phyloP scores from a whole-genome alignment of 2,888 invertebrate genomes.

The Cerceris ruficornis region DNA sequence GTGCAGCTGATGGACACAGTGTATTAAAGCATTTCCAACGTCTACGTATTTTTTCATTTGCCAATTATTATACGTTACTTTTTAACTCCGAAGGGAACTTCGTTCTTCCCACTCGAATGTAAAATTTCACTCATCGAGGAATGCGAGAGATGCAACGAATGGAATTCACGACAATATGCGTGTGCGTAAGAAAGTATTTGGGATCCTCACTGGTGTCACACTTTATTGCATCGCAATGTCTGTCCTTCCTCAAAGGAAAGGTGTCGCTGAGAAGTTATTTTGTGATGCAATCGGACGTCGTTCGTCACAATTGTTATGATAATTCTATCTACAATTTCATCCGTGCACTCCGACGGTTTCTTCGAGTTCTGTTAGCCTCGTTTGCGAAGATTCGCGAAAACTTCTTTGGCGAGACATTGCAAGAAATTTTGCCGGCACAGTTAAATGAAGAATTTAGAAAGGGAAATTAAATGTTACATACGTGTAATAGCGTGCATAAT shows the following conservation, averaged over 20 bases:
- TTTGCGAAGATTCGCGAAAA: conserved; percentile 24
- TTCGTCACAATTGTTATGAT: conserved; percentile 52
- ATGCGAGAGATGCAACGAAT: conserved; percentile 16
- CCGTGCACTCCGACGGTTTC: conserved; percentile 21
- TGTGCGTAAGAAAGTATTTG: conserved; percentile 41
- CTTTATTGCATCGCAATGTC: conserved; percentile 40
- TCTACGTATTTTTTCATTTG: not conserved
- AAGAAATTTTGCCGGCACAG: no score
- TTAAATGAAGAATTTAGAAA: no score
- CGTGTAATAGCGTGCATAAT: no score
- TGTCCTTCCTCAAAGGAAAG: conserved; percentile 51
- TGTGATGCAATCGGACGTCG: conserved; percentile 48
- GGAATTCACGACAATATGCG: conserved; percentile 19
- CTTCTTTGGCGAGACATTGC: no score
- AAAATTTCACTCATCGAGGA: not conserved
- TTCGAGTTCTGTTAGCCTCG: conserved; percentile 40
- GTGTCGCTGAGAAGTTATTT: conserved; percentile 43
- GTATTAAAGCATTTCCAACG: not conserved
- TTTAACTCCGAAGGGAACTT: no score
- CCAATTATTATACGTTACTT: not conserved
- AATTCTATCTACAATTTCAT: conserved; percentile 58
- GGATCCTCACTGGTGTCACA: conserved; percentile 35
- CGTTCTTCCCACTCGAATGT: not conserved
- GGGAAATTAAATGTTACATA: no score
- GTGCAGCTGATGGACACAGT: not conserved